Percentiles rank a stretch among this genome's conserved stretches.
phyloP scores from a whole-genome alignment of 2,113 vertebrate genomes.

The Cichladusa arquata region DNA sequence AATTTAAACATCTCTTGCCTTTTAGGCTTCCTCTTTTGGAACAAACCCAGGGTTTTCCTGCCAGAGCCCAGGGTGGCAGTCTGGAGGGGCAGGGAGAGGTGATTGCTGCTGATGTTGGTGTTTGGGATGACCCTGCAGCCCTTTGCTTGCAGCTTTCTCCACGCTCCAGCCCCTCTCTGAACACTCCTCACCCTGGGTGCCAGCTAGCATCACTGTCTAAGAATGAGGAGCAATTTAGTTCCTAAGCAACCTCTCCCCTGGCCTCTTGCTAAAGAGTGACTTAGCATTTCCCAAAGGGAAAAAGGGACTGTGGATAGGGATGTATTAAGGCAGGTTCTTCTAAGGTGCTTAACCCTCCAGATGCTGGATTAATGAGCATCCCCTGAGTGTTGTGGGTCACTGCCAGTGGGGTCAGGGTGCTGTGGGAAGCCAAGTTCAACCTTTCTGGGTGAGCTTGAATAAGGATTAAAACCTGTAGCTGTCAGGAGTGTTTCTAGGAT shows the following conservation, averaged over 20 bases:
- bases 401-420: not conserved
- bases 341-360: constrained; percentile 4
- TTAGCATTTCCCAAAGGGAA: constrained; percentile 40
- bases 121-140: not conserved
- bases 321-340: not conserved
- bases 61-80: not conserved
- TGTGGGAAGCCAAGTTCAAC: not conserved
- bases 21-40: not conserved
- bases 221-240: constrained; percentile 68
- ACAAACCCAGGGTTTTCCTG: not conserved
- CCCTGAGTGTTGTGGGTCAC: not conserved
- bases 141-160: not conserved
- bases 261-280: constrained; percentile 62
- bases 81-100: not conserved
- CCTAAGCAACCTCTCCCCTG: constrained; percentile 65
- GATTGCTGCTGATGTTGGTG: not conserved
- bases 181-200: not conserved
- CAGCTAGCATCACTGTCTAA: constrained; percentile 61
- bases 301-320: not conserved
- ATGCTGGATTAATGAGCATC: not conserved
- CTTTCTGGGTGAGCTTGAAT: not conserved
- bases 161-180: accelerated
- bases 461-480: not conserved
- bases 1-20: not conserved
- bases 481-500: not conserved